Percentiles rank a stretch among this genome's conserved stretches.
phyloP scores from a whole-genome alignment of 2,113 vertebrate genomes.

The Cyprinodon variegatus region DNA sequence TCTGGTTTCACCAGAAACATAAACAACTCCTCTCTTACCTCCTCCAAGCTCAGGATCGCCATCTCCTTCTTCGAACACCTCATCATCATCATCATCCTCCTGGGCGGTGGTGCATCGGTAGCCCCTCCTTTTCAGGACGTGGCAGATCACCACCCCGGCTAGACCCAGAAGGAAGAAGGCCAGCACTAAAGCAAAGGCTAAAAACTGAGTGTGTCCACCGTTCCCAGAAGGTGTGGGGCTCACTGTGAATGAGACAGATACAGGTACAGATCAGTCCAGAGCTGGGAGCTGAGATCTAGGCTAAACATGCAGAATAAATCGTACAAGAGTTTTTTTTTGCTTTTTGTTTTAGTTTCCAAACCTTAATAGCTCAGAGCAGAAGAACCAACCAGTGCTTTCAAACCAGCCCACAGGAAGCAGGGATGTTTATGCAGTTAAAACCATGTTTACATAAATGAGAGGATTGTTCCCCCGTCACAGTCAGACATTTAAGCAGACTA shows the following conservation, averaged over 20 bases:
- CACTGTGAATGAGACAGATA: not conserved
- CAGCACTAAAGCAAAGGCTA: constrained; percentile 86
- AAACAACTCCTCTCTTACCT: constrained; percentile 82
- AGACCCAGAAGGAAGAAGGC: constrained; percentile 93
- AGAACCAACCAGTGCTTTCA: not conserved
- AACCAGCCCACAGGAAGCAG: not conserved
- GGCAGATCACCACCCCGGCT: constrained; percentile 91
- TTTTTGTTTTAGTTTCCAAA: not conserved
- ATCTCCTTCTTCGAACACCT: constrained; percentile 77
- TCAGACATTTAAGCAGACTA: not conserved
- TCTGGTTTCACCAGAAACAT: no score
- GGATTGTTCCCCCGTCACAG: not conserved
- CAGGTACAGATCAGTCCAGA: not conserved
- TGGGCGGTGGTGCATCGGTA: constrained; percentile 93
- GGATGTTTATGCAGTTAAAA: not conserved
- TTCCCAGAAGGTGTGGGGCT: not conserved
- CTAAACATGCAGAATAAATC: not conserved
- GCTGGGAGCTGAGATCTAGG: not conserved
- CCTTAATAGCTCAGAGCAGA: not conserved
- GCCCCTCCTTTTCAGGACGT: constrained; percentile 92
- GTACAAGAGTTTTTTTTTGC: not conserved
- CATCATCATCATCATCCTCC: constrained; percentile 63
- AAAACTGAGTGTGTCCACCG: constrained; percentile 58
- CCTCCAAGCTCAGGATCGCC: constrained; percentile 79
- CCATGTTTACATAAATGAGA: not conserved